These are phyloP conservation scores for Aphodius granarius DNA, from an alignment of 2,888 invertebrate genomes.

Conservation along the genomic window DNA sequence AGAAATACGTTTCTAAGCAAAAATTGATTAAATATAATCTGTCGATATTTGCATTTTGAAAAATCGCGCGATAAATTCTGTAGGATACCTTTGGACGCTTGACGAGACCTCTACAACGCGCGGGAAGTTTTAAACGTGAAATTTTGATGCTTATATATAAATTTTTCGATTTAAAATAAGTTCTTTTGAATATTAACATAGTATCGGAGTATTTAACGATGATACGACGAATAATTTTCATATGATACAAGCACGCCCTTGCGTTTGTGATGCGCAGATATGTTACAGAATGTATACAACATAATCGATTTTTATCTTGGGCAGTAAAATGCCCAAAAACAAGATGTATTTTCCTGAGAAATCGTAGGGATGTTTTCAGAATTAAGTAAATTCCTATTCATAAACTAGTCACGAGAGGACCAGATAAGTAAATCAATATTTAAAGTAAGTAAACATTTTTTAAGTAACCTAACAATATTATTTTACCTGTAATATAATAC, in stretches of 20 bases:
- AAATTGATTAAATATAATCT: too few relatives aligned
- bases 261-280: too few relatives aligned
- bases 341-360: not conserved
- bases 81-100: too few relatives aligned
- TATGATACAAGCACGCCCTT: not conserved
- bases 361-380: not conserved
- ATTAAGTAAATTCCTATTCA: not conserved
- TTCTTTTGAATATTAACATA: not conserved
- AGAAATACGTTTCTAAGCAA: too few relatives aligned
- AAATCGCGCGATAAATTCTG: too few relatives aligned
- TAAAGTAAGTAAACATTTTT: not conserved
- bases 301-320: not conserved
- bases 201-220: not conserved
- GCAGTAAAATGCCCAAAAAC: not conserved
- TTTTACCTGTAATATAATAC: slow-evolving; percentile 4
- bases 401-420: not conserved
- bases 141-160: not conserved
- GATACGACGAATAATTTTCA: not conserved
- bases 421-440: not conserved
- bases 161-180: not conserved
- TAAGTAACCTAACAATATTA: not conserved
- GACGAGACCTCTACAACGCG: too few relatives aligned
- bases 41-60: too few relatives aligned
- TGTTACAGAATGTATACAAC: too few relatives aligned
- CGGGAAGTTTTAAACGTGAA: too few relatives aligned